Base-by-base conservation (phyloP, 2,113 vertebrate genomes). In the Pollimyrus isidori region DNA sequence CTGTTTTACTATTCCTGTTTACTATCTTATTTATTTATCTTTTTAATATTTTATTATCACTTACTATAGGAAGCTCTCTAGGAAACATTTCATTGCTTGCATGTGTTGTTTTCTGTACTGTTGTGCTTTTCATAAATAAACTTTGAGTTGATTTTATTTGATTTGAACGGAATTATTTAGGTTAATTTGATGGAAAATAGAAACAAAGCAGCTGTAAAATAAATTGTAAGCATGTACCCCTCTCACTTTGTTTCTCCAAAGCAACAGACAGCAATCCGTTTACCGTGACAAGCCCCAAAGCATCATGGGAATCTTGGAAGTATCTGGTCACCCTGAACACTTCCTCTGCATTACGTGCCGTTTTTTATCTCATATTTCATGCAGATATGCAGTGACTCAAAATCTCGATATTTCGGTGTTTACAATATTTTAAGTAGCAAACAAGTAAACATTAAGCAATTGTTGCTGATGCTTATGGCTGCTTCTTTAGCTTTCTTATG, bases 131-230 rank as follows among this genome's bases (percentile, higher is more conserved):
- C 26, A 69, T 69, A 69, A 69, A 69, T 30, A 69, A 30, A 69
- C 62, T 69, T 69, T 69, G 62, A 69, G 62, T 69, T 30, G 62
- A 13, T 69, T 69, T 69, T 11, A 69, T 69, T 69, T 69, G 62
- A 30, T 69, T 69, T 26, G 9, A 46, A 87, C 56, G 85, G 35
- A 56, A 87, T 87, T 53, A 39, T 87, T 87, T 87, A 42, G 26
- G 48, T 53, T 56, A 35, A 87, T 87, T 87, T 39, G 50, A 87
- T 87, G 17, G 85, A 50, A 87, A 87, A 56, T 87, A 19, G 50
- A 35, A 87, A 87, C 49, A 87, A 87, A 87, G 13, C 10, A 2
- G 50, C 50, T 2, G n/a, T 53, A 87, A 87, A 87, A 87, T 87
- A 87, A 87, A 87, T 87, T 19, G 3, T 13, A 87, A 87, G 30